phyloP scores from a whole-genome alignment of 2,888 invertebrate genomes.

The Thymelicus lineola region DNA sequence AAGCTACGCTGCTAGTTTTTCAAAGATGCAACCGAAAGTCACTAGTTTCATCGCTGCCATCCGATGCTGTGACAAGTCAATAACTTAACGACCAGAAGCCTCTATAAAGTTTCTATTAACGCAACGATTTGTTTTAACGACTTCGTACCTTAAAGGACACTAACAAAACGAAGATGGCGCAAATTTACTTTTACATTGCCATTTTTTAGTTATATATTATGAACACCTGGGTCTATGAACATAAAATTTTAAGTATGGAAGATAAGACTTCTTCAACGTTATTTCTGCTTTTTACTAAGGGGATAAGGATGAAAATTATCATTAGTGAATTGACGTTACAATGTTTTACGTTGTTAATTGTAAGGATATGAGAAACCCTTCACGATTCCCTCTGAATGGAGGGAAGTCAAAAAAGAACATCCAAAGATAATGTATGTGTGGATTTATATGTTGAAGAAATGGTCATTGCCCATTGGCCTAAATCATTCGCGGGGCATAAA shows the following conservation, averaged over 20 bases:
- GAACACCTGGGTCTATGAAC: not conserved
- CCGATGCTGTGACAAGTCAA: not conserved
- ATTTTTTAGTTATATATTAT: not conserved
- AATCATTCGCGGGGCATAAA: too few species aligned
- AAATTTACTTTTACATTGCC: not conserved
- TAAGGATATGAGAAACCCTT: too few species aligned
- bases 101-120: constrained; percentile 26
- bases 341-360: too few species aligned
- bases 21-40: not conserved
- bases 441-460: too few species aligned
- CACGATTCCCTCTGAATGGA: too few species aligned
- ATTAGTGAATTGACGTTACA: too few species aligned
- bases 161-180: not conserved
- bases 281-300: not conserved
- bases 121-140: constrained; percentile 44
- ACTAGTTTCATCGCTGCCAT: not conserved
- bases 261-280: not conserved
- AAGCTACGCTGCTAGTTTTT: too few species aligned
- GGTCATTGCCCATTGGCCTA: too few species aligned
- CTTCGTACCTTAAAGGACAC: constrained; percentile 27
- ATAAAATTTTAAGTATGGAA: constrained; percentile 3
- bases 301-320: not conserved
- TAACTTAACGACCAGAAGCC: constrained; percentile 4
- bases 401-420: too few species aligned
- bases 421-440: too few species aligned